Evolutionary conservation across 2,888 invertebrate genomes (phyloP).

Genomic region (Parasteatoda lunata): DNA sequence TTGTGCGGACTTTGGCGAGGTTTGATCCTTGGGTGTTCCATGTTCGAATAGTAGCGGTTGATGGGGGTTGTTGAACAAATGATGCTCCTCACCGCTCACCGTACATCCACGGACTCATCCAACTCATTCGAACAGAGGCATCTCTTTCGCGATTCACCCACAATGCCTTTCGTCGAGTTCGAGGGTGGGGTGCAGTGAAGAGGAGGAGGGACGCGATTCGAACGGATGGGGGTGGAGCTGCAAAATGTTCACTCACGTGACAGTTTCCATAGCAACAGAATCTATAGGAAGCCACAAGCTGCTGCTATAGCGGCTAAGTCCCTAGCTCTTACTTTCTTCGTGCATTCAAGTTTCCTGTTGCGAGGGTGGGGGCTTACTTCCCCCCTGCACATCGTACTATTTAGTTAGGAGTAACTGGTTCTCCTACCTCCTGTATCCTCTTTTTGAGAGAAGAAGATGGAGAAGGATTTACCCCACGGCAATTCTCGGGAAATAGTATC

Average conservation of each 20-base stretch:
- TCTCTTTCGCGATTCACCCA: constrained; percentile 48
- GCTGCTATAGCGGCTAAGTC: constrained; percentile 51
- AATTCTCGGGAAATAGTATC: constrained; percentile 58
- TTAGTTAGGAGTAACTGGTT: constrained; percentile 59
- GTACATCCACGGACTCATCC: constrained; percentile 31
- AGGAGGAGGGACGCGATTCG: constrained; percentile 12
- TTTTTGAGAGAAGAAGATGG: constrained; percentile 24
- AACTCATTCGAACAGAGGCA: constrained; percentile 25
- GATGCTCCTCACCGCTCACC: constrained; percentile 33
- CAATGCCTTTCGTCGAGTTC: constrained; percentile 49
- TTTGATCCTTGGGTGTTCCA: constrained; percentile 32
- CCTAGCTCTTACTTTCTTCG: constrained; percentile 57
- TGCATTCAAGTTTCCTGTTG: constrained; percentile 34
- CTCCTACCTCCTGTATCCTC: constrained; percentile 32
- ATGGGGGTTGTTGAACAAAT: constrained; percentile 12
- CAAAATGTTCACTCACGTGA: constrained; percentile 66
- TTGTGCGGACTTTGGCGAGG: neutral
- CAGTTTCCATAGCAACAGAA: constrained; percentile 54
- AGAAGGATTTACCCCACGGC: constrained; percentile 47
- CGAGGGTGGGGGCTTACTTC: neutral
- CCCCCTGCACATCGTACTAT: constrained; percentile 7
- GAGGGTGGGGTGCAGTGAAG: constrained; percentile 13
- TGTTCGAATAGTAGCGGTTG: constrained; percentile 38
- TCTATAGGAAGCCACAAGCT: constrained; percentile 68
- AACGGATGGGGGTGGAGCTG: constrained; percentile 61